These are phyloP conservation scores for Zaprionus lineosus DNA, from an alignment of 2,888 invertebrate species.

Conservation along the genomic window DNA sequence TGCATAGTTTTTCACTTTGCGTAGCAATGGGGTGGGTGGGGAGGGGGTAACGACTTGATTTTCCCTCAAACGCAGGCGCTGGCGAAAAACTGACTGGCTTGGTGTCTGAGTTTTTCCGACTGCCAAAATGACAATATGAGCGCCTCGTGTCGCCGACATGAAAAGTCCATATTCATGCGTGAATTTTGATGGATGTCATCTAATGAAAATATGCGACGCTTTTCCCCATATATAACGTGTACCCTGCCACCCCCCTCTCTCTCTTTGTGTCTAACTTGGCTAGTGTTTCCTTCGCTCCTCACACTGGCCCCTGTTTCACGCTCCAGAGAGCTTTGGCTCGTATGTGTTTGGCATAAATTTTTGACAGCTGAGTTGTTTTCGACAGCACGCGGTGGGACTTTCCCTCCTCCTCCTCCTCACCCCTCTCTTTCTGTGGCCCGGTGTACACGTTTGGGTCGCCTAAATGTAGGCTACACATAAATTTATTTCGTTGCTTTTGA, in stretches of 20 bases:
- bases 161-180: conserved; percentile 80
- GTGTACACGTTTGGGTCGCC: conserved; percentile 48
- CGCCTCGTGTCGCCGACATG: conserved; percentile 59
- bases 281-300: conserved; percentile 3
- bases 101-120: conserved; percentile 1
- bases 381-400: conserved; percentile 38
- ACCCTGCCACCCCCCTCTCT: neutral
- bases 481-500: conserved; percentile 54
- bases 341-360: conserved; percentile 65
- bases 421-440: neutral
- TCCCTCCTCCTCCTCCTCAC: neutral
- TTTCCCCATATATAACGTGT: conserved; percentile 1
- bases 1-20: conserved; percentile 52
- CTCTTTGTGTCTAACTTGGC: neutral
- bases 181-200: conserved; percentile 74
- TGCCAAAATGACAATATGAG: conserved; percentile 62
- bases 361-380: conserved; percentile 73
- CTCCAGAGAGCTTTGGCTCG: conserved; percentile 40
- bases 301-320: conserved; percentile 44
- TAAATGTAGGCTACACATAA: conserved; percentile 69
- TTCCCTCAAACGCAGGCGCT: neutral
- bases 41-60: conserved; percentile 46
- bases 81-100: conserved; percentile 5
- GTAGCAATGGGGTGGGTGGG: conserved; percentile 9
- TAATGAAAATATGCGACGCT: conserved; percentile 68